Conservation (phyloP, 2,797 vertebrate genomes). For the Poliocrania exsul region DNA sequence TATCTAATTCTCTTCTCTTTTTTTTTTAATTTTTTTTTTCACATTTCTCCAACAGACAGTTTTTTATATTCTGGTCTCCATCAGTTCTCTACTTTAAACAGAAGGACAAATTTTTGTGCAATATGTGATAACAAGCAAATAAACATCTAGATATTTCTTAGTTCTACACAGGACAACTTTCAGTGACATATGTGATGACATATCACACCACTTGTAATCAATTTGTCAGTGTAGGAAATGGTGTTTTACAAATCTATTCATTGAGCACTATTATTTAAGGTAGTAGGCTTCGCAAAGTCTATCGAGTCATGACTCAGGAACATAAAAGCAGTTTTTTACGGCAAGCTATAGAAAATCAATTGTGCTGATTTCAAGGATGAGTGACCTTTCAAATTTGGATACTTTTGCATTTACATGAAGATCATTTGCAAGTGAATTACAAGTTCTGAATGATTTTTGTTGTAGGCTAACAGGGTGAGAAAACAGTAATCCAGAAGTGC, state of each 20-base stretch:
- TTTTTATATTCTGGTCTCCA: background rate
- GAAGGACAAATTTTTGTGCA: background rate
- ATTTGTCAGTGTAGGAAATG: background rate
- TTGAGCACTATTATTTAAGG: background rate
- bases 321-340: background rate
- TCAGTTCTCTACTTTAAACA: background rate
- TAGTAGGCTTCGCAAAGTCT: background rate
- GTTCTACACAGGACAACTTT: background rate
- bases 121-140: background rate
- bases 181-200: background rate
- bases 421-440: background rate
- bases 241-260: background rate
- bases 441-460: background rate
- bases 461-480: background rate
- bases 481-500: background rate
- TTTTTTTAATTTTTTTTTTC: accelerated
- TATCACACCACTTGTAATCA: background rate
- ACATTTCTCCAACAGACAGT: background rate
- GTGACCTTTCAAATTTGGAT: background rate
- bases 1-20: background rate
- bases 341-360: slow-evolving; percentile 10
- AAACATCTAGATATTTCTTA: background rate
- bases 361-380: slow-evolving; percentile 39
- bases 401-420: background rate
- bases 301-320: background rate